phyloP scores from a whole-genome alignment of 2,797 vertebrate species.

The Limnodromus scolopaceus region DNA sequence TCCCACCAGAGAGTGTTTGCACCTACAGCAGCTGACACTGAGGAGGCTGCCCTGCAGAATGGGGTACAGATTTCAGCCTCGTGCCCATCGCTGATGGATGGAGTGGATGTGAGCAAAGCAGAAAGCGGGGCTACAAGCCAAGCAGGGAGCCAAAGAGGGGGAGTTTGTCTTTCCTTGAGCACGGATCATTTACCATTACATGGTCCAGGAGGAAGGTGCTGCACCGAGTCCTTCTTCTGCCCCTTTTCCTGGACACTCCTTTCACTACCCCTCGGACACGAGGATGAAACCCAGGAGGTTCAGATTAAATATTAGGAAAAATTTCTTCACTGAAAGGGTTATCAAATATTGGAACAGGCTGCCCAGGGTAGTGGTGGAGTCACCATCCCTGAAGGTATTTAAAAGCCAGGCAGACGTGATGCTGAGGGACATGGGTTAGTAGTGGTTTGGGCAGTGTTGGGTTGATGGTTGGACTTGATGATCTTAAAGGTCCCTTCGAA shows the following conservation, averaged over 20 bases:
- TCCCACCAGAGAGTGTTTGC: background rate
- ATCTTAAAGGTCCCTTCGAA: background rate
- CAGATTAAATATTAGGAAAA: background rate
- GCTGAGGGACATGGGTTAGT: background rate
- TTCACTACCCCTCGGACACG: accelerated
- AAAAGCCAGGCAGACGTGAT: background rate
- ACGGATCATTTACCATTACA: background rate
- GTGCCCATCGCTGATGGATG: background rate
- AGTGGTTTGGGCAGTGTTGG: background rate
- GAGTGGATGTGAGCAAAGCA: background rate
- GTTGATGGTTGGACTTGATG: background rate
- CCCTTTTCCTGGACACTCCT: background rate
- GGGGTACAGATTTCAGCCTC: background rate
- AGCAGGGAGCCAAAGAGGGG: background rate
- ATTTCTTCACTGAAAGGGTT: background rate
- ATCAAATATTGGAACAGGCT: background rate
- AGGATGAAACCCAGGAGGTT: background rate
- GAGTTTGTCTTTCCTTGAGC: background rate
- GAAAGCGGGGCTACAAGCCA: background rate
- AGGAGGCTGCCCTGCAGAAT: background rate
- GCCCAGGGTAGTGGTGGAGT: background rate
- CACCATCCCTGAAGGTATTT: background rate
- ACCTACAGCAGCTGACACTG: accelerated
- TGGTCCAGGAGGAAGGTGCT: background rate
- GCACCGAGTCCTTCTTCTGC: background rate